phyloP scores from a whole-genome alignment of 2,888 invertebrate species.

The Lobophora halterata region DNA sequence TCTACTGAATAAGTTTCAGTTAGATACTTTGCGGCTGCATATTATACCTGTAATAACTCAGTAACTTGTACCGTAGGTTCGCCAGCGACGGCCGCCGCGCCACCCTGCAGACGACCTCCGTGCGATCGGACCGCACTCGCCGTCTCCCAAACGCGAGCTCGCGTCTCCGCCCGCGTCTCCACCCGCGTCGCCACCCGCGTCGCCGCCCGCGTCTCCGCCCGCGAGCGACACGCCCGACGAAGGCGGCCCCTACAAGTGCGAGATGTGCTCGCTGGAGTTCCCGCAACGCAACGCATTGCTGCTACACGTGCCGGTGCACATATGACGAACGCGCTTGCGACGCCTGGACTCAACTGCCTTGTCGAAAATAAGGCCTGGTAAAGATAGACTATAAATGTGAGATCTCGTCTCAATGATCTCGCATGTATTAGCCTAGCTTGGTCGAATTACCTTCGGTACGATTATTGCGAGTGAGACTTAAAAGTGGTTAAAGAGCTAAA shows the following conservation, averaged over 20 bases:
- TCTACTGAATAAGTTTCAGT: no score
- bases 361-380: conserved; percentile 1
- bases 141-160: conserved; percentile 28
- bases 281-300: conserved; percentile 86
- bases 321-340: conserved; percentile 72
- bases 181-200: conserved; percentile 23
- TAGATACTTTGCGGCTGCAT: no score
- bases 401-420: no score
- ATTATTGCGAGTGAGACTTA: no score
- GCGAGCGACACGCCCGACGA: conserved; percentile 40
- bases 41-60: no score
- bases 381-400: no score
- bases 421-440: no score
- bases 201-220: conserved; percentile 10
- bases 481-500: no score
- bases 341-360: conserved; percentile 8
- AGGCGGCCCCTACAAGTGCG: conserved; percentile 86
- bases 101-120: conserved; percentile 68
- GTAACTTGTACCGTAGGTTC: conserved; percentile 34
- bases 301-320: conserved; percentile 90
- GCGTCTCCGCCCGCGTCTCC: conserved; percentile 20
- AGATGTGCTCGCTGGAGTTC: conserved; percentile 91
- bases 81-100: conserved; percentile 56
- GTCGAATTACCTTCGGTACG: no score
- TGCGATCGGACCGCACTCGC: conserved; percentile 48